phyloP scores from a whole-genome alignment of 2,797 vertebrate genomes.

The Pantherophis alleghaniensis region DNA sequence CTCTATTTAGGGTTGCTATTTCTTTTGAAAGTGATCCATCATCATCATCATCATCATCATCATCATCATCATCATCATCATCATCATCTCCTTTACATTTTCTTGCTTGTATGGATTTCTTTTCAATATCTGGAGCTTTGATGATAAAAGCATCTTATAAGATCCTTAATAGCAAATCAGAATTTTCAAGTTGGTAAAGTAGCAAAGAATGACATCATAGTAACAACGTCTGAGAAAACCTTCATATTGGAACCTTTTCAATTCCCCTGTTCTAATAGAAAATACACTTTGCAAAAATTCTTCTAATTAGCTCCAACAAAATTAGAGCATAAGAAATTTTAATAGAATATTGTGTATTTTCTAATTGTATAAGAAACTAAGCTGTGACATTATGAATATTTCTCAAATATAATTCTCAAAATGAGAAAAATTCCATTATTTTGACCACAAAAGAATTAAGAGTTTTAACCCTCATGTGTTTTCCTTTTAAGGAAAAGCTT shows the following conservation, averaged over 20 bases:
- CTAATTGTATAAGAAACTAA: constrained; percentile 29
- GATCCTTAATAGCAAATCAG: background rate
- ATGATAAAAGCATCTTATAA: background rate
- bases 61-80: too few species aligned
- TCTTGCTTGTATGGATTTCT: background rate
- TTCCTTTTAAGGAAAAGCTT: constrained; percentile 1
- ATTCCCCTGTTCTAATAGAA: constrained; percentile 8
- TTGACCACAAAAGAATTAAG: background rate
- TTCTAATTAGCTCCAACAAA: constrained; percentile 26
- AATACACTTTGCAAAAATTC: background rate
- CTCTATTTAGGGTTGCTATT: background rate
- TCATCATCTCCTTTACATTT: background rate
- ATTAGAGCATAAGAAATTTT: background rate
- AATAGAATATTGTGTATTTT: background rate
- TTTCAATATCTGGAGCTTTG: background rate
- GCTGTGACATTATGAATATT: background rate
- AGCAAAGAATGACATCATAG: background rate
- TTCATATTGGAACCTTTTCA: constrained; percentile 35
- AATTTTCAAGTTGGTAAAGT: background rate
- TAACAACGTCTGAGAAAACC: constrained; percentile 25
- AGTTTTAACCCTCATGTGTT: constrained; percentile 10
- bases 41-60: background rate
- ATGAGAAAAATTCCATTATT: constrained; percentile 24
- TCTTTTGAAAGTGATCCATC: background rate
- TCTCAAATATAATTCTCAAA: constrained; percentile 23